Percentiles rank a stretch among this genome's conserved stretches.
Evolutionary conservation across 2,113 vertebrate species (phyloP).

Genomic region (Castor canadensis): DNA sequence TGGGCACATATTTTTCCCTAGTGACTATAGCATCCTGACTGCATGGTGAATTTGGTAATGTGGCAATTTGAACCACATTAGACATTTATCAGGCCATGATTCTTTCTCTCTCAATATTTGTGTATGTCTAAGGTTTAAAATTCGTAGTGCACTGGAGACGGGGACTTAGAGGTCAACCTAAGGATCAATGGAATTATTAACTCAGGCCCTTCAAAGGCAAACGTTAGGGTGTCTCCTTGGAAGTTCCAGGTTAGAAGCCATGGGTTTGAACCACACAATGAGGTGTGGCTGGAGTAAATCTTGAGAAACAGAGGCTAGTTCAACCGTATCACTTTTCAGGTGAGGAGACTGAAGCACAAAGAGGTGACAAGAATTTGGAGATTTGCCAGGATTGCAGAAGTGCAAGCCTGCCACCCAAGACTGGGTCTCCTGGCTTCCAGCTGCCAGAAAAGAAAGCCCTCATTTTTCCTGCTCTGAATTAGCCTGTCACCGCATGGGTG

Average conservation of each 20-base stretch:
- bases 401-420: neutral
- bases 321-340: neutral
- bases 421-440: neutral
- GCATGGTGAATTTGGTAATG: slow-evolving; percentile 39
- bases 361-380: neutral
- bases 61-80: neutral
- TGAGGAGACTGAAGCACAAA: neutral
- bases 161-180: neutral
- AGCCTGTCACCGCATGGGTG: neutral
- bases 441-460: no score
- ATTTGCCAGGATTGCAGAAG: neutral
- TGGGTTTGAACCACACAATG: neutral
- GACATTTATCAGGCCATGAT: neutral
- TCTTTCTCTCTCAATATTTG: neutral
- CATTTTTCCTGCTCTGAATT: no score
- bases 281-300: neutral
- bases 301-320: neutral
- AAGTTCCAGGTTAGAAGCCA: neutral
- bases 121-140: slow-evolving; percentile 23
- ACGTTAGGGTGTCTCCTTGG: neutral
- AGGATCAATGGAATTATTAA: neutral
- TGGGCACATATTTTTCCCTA: slow-evolving; percentile 1
- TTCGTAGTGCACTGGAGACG: neutral
- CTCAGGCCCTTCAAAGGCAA: neutral
- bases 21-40: neutral